phyloP scores from a whole-genome alignment of 2,797 vertebrate species.

The Myotis daubentonii region DNA sequence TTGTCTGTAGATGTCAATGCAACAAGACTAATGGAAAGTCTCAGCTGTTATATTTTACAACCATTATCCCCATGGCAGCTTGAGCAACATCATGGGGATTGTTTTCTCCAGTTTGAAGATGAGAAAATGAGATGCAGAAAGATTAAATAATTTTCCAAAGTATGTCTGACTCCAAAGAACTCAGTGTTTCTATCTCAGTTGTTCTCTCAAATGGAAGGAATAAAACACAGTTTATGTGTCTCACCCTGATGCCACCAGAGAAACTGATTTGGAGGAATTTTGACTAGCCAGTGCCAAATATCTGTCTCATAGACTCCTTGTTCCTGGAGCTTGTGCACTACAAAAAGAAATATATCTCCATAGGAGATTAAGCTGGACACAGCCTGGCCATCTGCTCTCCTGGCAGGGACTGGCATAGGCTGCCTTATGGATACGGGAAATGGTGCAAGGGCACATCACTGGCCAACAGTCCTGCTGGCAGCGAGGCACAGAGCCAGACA shows the following conservation, averaged over 20 bases:
- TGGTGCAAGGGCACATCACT: neutral
- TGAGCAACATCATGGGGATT: neutral
- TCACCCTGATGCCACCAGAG: slow-evolving; percentile 10
- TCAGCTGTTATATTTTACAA: neutral
- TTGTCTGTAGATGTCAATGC: neutral
- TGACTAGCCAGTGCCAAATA: neutral
- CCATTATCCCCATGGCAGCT: neutral
- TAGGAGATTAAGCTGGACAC: slow-evolving; percentile 62
- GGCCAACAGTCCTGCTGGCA: neutral
- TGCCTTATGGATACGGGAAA: slow-evolving; percentile 30
- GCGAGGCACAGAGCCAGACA: neutral
- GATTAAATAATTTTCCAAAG: slow-evolving; percentile 1
- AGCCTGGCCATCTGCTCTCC: slow-evolving; percentile 59
- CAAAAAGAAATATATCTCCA: slow-evolving; percentile 20
- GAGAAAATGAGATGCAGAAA: slow-evolving; percentile 31
- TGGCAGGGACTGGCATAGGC: slow-evolving; percentile 32
- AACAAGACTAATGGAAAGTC: neutral
- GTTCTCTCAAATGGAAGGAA: slow-evolving; percentile 34
- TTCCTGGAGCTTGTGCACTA: slow-evolving; percentile 49
- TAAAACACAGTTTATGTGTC: neutral
- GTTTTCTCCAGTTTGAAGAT: slow-evolving; percentile 50
- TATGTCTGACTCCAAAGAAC: neutral
- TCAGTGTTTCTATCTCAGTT: neutral
- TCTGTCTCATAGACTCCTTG: slow-evolving; percentile 41
- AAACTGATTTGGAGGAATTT: slow-evolving; percentile 25